Evolutionary conservation across 2,797 vertebrate genomes (phyloP).

Genomic region (Takifugu ocellatus): DNA sequence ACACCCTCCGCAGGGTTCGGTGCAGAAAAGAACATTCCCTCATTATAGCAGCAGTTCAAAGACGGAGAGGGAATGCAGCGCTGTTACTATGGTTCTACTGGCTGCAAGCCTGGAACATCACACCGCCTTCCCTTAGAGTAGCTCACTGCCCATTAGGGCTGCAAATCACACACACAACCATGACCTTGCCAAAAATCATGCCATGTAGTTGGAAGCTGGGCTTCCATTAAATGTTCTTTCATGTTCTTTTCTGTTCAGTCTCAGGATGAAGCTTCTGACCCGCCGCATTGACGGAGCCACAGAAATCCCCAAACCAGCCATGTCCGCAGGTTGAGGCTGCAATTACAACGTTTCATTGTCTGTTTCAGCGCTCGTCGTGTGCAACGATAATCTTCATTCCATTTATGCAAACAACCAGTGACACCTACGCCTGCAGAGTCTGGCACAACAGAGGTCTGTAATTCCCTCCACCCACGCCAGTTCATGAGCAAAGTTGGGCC

Average conservation of each 20-base stretch:
- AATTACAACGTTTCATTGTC: too few relatives aligned
- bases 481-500: not conserved
- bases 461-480: constrained; percentile 7
- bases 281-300: too few relatives aligned
- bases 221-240: not conserved
- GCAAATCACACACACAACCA: constrained; percentile 9
- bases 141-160: constrained; percentile 43
- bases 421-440: constrained; percentile 19
- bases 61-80: constrained; percentile 26
- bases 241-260: too few relatives aligned
- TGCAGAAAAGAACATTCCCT: constrained; percentile 59
- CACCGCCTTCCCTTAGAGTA: constrained; percentile 37
- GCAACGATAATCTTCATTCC: too few relatives aligned
- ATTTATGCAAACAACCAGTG: constrained; percentile 3
- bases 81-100: constrained; percentile 52
- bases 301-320: too few relatives aligned
- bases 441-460: not conserved
- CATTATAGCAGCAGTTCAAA: constrained; percentile 60
- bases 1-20: constrained; percentile 38
- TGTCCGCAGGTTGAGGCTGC: too few relatives aligned
- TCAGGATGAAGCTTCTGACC: too few relatives aligned
- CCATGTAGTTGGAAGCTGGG: constrained; percentile 16
- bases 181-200: constrained; percentile 26
- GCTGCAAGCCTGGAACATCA: constrained; percentile 46
- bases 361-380: too few relatives aligned